Percentiles rank a stretch among this genome's conserved stretches.
Evolutionary conservation across 2,797 vertebrate species (phyloP).

Genomic region (Microchirus variegatus): DNA sequence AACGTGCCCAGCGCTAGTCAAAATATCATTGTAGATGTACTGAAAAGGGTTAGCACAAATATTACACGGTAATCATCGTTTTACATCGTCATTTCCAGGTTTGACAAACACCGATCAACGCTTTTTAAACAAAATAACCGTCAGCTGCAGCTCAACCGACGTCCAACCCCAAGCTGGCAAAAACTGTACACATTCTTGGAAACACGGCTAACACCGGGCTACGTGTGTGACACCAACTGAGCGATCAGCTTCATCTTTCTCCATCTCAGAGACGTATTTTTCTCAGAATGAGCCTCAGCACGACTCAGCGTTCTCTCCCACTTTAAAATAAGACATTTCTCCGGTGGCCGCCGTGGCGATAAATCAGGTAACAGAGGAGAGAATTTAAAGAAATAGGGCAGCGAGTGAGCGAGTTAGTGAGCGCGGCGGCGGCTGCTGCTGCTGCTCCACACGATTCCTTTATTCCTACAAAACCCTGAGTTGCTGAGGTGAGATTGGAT

Average conservation of each 20-base stretch:
- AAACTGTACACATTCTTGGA: conserved; percentile 1
- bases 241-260: conserved; percentile 9
- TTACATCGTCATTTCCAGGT: too few species aligned
- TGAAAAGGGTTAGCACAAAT: too few species aligned
- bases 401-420: conserved; percentile 3
- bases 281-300: conserved; percentile 25
- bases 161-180: not conserved
- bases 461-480: conserved; percentile 37
- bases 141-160: not conserved
- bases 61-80: too few species aligned
- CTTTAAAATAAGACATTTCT: conserved; percentile 65
- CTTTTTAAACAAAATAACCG: too few species aligned
- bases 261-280: conserved; percentile 20
- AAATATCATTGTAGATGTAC: too few species aligned
- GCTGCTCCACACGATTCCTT: conserved; percentile 21
- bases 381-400: conserved; percentile 61
- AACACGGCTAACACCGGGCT: not conserved
- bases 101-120: too few species aligned
- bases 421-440: not conserved
- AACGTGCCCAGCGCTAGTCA: too few species aligned
- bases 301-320: conserved; percentile 8
- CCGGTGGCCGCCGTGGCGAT: conserved; percentile 48
- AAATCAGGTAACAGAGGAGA: conserved; percentile 58
- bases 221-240: not conserved
- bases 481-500: conserved; percentile 59